Base-by-base conservation (phyloP, 2,888 invertebrate genomes). In the Pyrochroa serraticornis region DNA sequence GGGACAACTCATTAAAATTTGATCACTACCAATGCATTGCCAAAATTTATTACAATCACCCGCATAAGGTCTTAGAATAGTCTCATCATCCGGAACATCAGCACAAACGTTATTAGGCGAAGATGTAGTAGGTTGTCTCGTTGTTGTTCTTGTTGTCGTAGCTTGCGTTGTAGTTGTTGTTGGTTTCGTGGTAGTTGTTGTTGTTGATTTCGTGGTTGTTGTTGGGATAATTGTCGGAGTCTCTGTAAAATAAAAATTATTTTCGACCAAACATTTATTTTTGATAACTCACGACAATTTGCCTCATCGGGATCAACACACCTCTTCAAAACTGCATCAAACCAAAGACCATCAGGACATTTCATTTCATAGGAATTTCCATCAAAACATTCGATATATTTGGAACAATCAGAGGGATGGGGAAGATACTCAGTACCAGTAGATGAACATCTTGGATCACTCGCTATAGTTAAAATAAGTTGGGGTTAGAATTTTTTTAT, bases 331-430 rank as follows among this genome's bases (percentile, higher is more conserved):
- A 14, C 22, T 8, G 42, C 48, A 13, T 47, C 47, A 34, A 48
- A 55, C 33, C 42, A 55, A 5, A 31, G 14, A 9, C 31, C 32
- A 7, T 31, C 31, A 7, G 51, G 56, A 36, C 60, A 60, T 7
- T 12, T 7, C 47, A 57, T 52, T 41, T 53, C 41, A 41, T 45
- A 52, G 3, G 48, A 48, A 8, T 45, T 9, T 1, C 53, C 49
- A 10, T 45, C 7, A 30, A 41, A 54, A 33, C 61, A 61, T 49
- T 61, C 53, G 3, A 52, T 44, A 22, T 50, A 60, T 9, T 36
- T 10, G 8, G 39, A 9, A 10, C 61, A 61, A 7, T 45, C 32
- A 3, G 1, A 12, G 1, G 58, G 58, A 35, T 53, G 53, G 6
- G 58, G 58, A 38, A 51, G 48, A 22, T 53, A 61, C 8, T 45